These are phyloP conservation scores for Dione juno DNA, from an alignment of 2,888 invertebrate genomes.

Conservation along the genomic window DNA sequence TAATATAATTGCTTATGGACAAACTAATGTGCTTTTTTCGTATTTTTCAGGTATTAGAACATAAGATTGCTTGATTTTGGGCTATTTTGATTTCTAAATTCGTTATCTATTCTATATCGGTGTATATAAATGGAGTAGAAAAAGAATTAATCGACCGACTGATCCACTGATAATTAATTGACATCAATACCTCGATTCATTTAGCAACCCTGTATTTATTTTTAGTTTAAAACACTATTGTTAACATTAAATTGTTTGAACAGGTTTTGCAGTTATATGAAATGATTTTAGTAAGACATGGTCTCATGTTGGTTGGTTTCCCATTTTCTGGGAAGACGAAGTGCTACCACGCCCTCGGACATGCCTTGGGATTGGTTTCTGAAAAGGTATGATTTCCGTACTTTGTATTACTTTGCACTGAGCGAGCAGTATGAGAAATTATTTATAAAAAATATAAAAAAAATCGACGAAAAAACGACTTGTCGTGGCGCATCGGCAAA, in stretches of 20 bases:
- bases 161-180: too few relatives aligned
- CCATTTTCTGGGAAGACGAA: conserved; percentile 97
- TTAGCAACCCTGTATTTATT: conserved; percentile 55
- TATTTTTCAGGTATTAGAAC: too few relatives aligned
- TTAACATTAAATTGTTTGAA: not conserved
- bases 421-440: not conserved
- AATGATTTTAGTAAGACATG: conserved; percentile 97
- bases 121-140: too few relatives aligned
- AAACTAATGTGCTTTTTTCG: too few relatives aligned
- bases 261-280: conserved; percentile 90
- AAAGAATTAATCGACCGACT: too few relatives aligned
- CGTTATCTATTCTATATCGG: too few relatives aligned
- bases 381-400: conserved; percentile 83
- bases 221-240: not conserved
- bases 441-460: too few relatives aligned
- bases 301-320: conserved; percentile 95
- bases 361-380: conserved; percentile 89
- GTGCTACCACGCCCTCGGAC: conserved; percentile 92
- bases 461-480: too few relatives aligned
- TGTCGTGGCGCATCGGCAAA: too few relatives aligned
- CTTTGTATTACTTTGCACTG: not conserved
- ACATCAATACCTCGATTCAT: too few relatives aligned
- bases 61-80: too few relatives aligned
- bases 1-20: not conserved
- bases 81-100: too few relatives aligned